Evolutionary conservation across 1,140 invertebrate genomes (phyloP), one percentile per base, ranked within the genome.

Genomic region (Neodiprion virginianus): DNA sequence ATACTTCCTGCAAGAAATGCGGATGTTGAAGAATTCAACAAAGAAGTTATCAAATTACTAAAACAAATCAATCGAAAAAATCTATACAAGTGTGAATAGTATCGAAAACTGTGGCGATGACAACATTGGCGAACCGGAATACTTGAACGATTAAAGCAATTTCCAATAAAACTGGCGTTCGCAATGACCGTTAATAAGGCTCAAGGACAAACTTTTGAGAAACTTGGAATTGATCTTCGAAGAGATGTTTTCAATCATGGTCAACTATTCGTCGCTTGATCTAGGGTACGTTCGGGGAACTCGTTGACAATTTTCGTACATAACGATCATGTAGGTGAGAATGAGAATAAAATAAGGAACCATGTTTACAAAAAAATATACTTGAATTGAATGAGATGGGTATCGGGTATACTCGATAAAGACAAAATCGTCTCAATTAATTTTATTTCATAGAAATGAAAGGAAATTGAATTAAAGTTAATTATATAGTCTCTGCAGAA

Each of bases 181-280:
- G 85, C 86, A 1, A 86, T 90, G 81, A 89, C 88, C 9, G 88
- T 89, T 50, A 89, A 89, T 75, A 90, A 91, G 74, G 74, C 81
- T 1, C 83, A 85, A 76, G 83, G 84, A 14, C 82, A 82, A 77
- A 79, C 83, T 23, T 76, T 82, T 71, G 69, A 79, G 10, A n/a
- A 71, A 28, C 28, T 74, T 49, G 81, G 84, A 9, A 11, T 89
- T 21, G 48, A 83, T 77, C 79, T 87, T 40, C 65, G 76, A 73
- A 77, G 71, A 47, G 71, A 76, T 67, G 80, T 80, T 74, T 86
- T 85, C 66, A 79, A 80, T 23, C 84, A 87, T 80, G 84, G 84
- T 2, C 81, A 86, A 75, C 75, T 87, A 50, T 87, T 85, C 75
- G 80, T 82, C 1, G 80, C 79, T 8, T 78, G 74, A 72, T 82